Evolutionary conservation across 2,113 vertebrate species (phyloP).

Genomic region (Cinclus mexicanus): DNA sequence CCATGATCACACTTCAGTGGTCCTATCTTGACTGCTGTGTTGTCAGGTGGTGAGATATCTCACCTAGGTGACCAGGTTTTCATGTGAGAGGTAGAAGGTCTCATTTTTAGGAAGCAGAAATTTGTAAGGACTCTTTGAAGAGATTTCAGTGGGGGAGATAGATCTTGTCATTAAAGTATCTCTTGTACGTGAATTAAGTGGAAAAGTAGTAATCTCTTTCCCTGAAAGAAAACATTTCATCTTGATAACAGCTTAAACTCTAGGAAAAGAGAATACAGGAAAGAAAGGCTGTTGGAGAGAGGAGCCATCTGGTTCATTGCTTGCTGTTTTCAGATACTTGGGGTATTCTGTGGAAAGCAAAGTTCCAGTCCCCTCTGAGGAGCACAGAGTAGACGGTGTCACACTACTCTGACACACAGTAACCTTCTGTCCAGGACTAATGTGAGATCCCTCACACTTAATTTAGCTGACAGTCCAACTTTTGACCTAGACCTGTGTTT

Average conservation of each 20-base stretch:
- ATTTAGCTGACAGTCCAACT: neutral
- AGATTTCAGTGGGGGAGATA: neutral
- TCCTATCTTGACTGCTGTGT: neutral
- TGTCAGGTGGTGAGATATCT: neutral
- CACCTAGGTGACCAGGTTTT: neutral
- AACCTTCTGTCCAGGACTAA: neutral
- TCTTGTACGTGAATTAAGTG: neutral
- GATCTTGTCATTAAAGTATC: neutral
- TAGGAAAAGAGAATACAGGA: neutral
- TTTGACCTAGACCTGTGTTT: neutral
- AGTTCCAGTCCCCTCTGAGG: neutral
- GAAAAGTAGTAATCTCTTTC: neutral
- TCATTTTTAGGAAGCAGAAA: neutral
- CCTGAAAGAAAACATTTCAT: neutral
- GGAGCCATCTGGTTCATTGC: neutral
- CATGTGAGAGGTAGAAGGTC: neutral
- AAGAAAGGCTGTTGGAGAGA: neutral
- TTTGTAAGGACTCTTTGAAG: neutral
- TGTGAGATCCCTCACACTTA: neutral
- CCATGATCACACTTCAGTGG: neutral
- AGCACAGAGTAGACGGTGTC: neutral
- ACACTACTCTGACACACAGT: rapidly evolving
- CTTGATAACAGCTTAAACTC: neutral
- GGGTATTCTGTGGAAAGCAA: neutral
- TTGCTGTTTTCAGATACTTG: neutral